Base-by-base conservation (phyloP, 1,140 invertebrate species). In the Cyclina sinensis region DNA sequence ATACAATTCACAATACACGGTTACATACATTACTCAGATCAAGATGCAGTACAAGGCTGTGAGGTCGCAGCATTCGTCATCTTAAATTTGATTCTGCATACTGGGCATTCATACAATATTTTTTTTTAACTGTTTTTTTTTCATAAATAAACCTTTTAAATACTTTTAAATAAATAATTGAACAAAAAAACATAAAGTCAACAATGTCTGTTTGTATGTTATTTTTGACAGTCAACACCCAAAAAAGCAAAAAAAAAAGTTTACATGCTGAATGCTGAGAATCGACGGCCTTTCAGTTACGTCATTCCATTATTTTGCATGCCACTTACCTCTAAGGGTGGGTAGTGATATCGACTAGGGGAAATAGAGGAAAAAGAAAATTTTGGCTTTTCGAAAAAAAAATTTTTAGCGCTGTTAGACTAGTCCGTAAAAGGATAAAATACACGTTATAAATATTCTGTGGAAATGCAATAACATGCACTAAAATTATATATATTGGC, bases 281-380 rank as follows among this genome's bases (percentile, higher is more conserved):
- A 62, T 27, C 18, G 30, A 3, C 9, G 11, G 24, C 37, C 37
- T 27, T 27, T 32, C 35, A 35, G 74, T 78, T 78, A 78, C 46
- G 27, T 78, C 54, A 51, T 35, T 78, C 32, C 1, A 74, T 78
- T 24, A 1, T n/a, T 78, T 27, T 24, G 81, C 81, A 84, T 84
- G 81, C 81, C 81, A 84, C 81, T 84, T 84, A 84, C 81, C 81
- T 84, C 65, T 84, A 84, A 73, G 21, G 59, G 65, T 37, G 65
- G 81, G 21, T 84, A 84, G 32, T 70, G 81, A 27, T 84, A 84
- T 12, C 65, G 81, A 84, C 81, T 84, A 68, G 21, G 3, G 43
- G 46, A 51, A 73, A 84, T 16, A 84, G 24, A 48, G 43, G n/a
- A 70, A 37, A 70, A 30, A 37, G 65, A 24, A 62, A 27, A 62